Percentiles rank a stretch among this genome's conserved stretches.
phyloP scores from a whole-genome alignment of 1,140 invertebrate species.

The Penaeus japonicus region DNA sequence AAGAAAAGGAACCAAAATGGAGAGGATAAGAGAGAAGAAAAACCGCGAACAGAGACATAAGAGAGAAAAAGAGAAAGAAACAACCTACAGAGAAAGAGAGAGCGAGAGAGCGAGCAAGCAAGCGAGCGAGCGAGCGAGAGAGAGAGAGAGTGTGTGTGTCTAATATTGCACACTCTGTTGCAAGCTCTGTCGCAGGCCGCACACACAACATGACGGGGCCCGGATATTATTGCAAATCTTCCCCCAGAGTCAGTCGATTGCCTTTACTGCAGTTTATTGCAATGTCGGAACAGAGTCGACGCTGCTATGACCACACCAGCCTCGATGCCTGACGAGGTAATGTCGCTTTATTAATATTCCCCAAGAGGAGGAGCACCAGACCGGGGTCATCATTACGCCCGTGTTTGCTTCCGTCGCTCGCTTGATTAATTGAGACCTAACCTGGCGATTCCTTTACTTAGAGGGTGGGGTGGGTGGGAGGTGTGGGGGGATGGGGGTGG shows the following conservation, averaged over 20 bases:
- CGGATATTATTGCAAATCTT: conserved; percentile 55
- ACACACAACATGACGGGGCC: conserved; percentile 52
- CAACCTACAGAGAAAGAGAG: not conserved
- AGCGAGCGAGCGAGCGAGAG: not conserved
- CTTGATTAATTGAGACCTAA: too few species aligned
- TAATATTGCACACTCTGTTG: conserved; percentile 54
- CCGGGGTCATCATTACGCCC: too few species aligned
- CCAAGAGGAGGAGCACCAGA: too few species aligned
- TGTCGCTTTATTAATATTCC: too few species aligned
- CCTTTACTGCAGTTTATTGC: conserved; percentile 54
- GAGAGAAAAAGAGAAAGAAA: not conserved
- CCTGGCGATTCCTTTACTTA: too few species aligned
- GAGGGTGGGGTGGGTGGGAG: too few species aligned
- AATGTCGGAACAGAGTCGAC: not conserved
- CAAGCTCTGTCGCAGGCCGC: conserved; percentile 52
- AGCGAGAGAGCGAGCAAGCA: not conserved
- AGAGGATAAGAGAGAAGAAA: not conserved
- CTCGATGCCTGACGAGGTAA: too few species aligned
- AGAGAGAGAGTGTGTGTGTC: conserved; percentile 27
- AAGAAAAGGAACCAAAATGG: not conserved
- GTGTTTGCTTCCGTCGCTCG: too few species aligned
- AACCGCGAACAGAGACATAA: too few species aligned
- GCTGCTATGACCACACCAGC: too few species aligned
- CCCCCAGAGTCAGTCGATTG: conserved; percentile 49
- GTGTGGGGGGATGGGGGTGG: too few species aligned